phyloP scores from a whole-genome alignment of 1,140 invertebrate species.

The Tetramorium parvispinum region DNA sequence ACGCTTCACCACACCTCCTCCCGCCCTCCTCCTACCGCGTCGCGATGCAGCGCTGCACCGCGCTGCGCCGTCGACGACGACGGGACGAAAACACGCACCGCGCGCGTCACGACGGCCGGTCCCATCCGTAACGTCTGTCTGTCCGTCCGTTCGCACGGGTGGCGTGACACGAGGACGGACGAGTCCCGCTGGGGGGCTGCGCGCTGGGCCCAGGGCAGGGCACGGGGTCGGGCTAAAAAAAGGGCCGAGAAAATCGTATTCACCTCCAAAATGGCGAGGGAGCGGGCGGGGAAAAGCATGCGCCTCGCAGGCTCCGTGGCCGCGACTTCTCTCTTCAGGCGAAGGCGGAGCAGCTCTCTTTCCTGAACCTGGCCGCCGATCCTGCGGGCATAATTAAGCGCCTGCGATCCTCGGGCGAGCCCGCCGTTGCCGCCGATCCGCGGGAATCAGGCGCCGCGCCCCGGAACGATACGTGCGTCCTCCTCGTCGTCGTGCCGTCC shows the following conservation, averaged over 20 bases:
- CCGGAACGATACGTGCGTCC: constrained; percentile 80
- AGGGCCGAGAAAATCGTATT: constrained; percentile 78
- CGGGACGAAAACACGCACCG: constrained; percentile 29
- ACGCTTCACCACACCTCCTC: neutral
- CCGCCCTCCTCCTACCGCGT: too few relatives aligned
- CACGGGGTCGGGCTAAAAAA: constrained; percentile 42
- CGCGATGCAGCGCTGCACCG: neutral
- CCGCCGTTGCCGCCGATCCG: constrained; percentile 27
- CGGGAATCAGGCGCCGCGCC: constrained; percentile 70
- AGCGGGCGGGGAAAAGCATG: constrained; percentile 78
- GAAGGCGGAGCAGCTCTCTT: constrained; percentile 64
- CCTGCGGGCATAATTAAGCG: constrained; percentile 75
- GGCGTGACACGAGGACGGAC: neutral
- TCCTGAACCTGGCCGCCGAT: constrained; percentile 70
- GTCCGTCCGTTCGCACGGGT: neutral
- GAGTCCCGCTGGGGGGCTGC: too few relatives aligned
- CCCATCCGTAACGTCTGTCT: neutral
- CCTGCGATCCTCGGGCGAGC: constrained; percentile 43
- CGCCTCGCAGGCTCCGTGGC: constrained; percentile 73
- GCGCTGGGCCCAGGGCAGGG: neutral
- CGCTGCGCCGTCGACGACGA: neutral
- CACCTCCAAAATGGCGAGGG: constrained; percentile 85
- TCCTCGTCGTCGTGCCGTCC: constrained; percentile 9
- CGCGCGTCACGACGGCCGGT: constrained; percentile 4
- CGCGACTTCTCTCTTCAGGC: constrained; percentile 71